Percentiles rank a stretch among this genome's conserved stretches.
Conservation (phyloP, 2,113 vertebrate genomes). For the Henicopernis longicauda region DNA sequence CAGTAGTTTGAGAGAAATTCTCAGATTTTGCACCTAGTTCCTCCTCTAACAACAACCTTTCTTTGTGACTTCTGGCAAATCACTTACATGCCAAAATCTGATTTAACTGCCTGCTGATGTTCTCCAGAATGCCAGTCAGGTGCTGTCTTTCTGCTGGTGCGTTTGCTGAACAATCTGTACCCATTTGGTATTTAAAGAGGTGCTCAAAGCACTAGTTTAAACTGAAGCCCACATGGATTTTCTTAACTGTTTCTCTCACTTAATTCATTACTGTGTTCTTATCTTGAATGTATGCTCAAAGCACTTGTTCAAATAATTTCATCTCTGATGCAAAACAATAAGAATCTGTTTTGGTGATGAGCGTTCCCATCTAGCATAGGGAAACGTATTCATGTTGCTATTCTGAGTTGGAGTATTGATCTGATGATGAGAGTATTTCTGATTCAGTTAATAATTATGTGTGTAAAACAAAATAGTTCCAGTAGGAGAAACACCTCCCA, state of each 20-base stretch:
- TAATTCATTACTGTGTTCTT: not conserved
- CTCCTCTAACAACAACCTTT: not conserved
- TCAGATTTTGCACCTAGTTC: not conserved
- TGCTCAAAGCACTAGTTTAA: not conserved
- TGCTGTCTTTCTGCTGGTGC: not conserved
- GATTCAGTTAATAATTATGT: not conserved
- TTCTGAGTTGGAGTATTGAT: not conserved
- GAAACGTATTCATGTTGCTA: not conserved
- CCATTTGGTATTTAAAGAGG: not conserved
- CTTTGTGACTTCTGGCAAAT: not conserved
- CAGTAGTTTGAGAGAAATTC: not conserved
- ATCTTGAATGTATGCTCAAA: not conserved
- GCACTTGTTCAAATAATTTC: not conserved
- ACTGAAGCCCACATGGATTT: not conserved
- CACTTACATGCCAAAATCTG: not conserved
- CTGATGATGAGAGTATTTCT: not conserved
- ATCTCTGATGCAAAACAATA: not conserved
- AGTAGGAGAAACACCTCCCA: not conserved
- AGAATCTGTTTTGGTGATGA: not conserved
- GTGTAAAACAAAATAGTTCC: not conserved
- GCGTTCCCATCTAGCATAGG: not conserved
- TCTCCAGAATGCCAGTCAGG: not conserved
- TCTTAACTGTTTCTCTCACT: not conserved
- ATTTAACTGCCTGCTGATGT: not conserved
- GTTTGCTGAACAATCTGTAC: not conserved